Percentiles rank a stretch among this genome's conserved stretches.
phyloP scores from a whole-genome alignment of 2,797 vertebrate species.

The Dicrostonyx torquatus region DNA sequence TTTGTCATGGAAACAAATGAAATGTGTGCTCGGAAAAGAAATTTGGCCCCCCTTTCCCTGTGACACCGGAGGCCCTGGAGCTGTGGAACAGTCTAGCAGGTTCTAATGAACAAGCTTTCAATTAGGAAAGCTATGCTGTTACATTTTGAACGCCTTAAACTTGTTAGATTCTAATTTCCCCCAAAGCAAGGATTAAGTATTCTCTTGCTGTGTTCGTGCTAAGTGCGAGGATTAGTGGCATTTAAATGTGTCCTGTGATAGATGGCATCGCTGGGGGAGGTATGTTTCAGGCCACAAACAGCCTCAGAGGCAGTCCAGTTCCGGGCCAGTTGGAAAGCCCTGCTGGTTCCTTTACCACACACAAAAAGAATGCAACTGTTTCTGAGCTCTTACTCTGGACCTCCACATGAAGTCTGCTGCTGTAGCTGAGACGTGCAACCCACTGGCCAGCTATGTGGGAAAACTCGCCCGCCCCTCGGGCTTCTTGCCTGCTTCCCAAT shows the following conservation, averaged over 20 bases:
- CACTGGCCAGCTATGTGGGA: slow-evolving; percentile 61
- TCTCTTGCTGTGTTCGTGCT: not conserved
- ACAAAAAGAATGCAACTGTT: not conserved
- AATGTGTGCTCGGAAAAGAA: not conserved
- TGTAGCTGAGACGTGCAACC: slow-evolving; percentile 16
- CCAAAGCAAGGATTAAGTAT: not conserved
- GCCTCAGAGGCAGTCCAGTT: not conserved
- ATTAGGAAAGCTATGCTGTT: not conserved
- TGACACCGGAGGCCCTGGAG: not conserved
- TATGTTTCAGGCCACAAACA: accelerated
- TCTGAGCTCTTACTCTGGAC: slow-evolving; percentile 40
- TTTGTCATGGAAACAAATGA: slow-evolving; percentile 14
- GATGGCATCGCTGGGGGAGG: not conserved
- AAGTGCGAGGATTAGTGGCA: not conserved
- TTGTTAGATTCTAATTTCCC: not conserved
- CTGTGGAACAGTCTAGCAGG: not conserved
- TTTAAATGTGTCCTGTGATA: not conserved
- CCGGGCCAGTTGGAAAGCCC: not conserved
- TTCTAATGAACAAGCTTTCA: not conserved
- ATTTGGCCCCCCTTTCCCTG: not conserved
- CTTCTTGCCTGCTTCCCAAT: not conserved
- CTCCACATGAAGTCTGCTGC: not conserved
- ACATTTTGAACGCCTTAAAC: not conserved
- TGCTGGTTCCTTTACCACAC: not conserved
- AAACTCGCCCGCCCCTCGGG: not conserved